These are phyloP conservation scores for Papilio elwesi DNA, from an alignment of 2,888 invertebrate species.

Conservation along the genomic window DNA sequence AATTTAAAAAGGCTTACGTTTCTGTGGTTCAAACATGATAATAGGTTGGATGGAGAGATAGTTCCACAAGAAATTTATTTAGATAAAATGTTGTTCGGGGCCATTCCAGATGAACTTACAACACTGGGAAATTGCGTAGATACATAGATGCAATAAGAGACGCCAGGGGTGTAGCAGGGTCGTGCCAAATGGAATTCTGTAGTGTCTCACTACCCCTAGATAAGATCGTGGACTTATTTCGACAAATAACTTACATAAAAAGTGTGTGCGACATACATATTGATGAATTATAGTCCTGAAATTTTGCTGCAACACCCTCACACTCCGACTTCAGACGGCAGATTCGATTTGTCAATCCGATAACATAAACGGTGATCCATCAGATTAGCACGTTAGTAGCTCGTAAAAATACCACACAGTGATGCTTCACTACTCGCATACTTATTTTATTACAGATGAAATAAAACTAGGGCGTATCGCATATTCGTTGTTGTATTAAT, in stretches of 20 bases:
- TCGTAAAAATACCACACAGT: neutral
- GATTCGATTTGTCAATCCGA: neutral
- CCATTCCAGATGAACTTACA: too few species aligned
- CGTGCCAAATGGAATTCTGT: neutral
- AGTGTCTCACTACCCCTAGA: too few species aligned
- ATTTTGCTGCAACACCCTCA: neutral
- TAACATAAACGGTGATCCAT: neutral
- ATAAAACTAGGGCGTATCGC: neutral
- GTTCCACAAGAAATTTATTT: too few species aligned
- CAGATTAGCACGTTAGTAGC: neutral
- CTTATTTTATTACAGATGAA: neutral
- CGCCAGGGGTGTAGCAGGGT: neutral
- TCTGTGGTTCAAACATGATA: too few species aligned
- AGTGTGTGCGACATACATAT: neutral
- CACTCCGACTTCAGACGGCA: neutral
- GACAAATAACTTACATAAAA: neutral
- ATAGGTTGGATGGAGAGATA: too few species aligned
- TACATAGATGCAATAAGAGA: neutral
- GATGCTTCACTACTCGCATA: neutral
- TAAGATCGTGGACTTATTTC: too few species aligned
- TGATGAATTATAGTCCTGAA: neutral
- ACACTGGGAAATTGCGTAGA: too few species aligned
- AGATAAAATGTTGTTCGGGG: too few species aligned
- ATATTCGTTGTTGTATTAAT: too few species aligned
- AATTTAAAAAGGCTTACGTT: too few species aligned